phyloP scores from a whole-genome alignment of 2,113 vertebrate genomes.

The Oncorhynchus masou region DNA sequence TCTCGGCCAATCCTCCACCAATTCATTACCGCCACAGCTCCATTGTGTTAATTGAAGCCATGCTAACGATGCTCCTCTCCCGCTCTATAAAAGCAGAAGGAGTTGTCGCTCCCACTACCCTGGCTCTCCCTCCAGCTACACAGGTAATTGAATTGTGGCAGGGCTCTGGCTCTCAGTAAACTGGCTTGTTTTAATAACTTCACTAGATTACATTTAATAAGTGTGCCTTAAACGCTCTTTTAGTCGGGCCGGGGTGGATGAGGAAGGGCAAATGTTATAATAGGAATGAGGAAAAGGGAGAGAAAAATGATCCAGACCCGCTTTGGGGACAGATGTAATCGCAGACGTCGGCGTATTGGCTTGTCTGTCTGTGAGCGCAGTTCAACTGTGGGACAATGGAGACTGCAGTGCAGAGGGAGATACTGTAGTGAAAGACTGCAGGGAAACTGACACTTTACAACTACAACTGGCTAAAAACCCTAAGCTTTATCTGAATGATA shows the following conservation, averaged over 20 bases:
- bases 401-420: constrained; percentile 14
- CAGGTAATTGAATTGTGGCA: constrained; percentile 81
- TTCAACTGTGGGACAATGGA: constrained; percentile 55
- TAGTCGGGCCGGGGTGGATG: constrained; percentile 67
- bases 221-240: constrained; percentile 74
- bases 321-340: constrained; percentile 71
- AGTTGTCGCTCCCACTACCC: constrained; percentile 62
- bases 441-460: background rate
- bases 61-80: constrained; percentile 63
- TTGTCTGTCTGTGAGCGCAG: constrained; percentile 45
- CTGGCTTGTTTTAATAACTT: constrained; percentile 83
- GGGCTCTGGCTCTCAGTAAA: constrained; percentile 58
- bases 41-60: constrained; percentile 79
- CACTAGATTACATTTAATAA: constrained; percentile 81
- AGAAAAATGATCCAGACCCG: constrained; percentile 46
- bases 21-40: constrained; percentile 69
- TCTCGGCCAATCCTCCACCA: constrained; percentile 55
- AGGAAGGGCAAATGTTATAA: constrained; percentile 76
- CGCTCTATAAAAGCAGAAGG: constrained; percentile 64
- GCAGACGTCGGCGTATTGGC: constrained; percentile 37
- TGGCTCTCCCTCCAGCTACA: constrained; percentile 73
- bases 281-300: constrained; percentile 66
- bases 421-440: background rate
- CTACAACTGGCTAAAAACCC: background rate
- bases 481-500: background rate